These are phyloP conservation scores for Seriola aureovittata DNA, from an alignment of 2,113 vertebrate species.

Conservation along the genomic window DNA sequence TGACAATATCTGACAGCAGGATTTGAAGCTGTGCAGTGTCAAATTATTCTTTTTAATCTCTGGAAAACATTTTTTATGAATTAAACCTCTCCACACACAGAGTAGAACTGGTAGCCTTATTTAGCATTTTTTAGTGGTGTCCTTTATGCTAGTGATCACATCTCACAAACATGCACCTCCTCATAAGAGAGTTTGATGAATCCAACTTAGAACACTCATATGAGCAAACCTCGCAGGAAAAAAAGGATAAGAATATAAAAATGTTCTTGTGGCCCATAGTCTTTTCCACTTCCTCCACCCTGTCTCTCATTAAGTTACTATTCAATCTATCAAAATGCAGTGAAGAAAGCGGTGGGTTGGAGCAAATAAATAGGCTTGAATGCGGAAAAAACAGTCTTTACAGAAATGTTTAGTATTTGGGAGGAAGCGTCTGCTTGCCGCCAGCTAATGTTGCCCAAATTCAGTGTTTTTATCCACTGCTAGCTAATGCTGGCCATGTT, in stretches of 20 bases:
- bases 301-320: neutral
- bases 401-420: slow-evolving; percentile 21
- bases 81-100: neutral
- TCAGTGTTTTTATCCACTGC: slow-evolving; percentile 13
- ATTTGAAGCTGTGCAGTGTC: neutral
- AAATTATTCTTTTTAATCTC: neutral
- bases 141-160: neutral
- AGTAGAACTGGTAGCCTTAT: neutral
- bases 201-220: neutral
- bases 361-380: neutral
- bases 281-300: neutral
- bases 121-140: neutral
- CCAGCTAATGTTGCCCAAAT: slow-evolving; percentile 17
- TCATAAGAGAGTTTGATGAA: slow-evolving; percentile 4
- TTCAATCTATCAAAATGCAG: neutral
- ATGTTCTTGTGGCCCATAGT: neutral
- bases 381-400: slow-evolving; percentile 1
- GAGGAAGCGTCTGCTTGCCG: slow-evolving; percentile 2
- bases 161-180: slow-evolving; percentile 4
- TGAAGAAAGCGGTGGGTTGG: neutral
- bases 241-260: neutral
- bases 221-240: neutral
- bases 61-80: neutral
- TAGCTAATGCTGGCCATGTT: slow-evolving; percentile 19
- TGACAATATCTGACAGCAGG: neutral